Evolutionary conservation across 2,888 invertebrate species (phyloP), one percentile per base, ranked within the genome.

Genomic region (Xylota segnis): DNA sequence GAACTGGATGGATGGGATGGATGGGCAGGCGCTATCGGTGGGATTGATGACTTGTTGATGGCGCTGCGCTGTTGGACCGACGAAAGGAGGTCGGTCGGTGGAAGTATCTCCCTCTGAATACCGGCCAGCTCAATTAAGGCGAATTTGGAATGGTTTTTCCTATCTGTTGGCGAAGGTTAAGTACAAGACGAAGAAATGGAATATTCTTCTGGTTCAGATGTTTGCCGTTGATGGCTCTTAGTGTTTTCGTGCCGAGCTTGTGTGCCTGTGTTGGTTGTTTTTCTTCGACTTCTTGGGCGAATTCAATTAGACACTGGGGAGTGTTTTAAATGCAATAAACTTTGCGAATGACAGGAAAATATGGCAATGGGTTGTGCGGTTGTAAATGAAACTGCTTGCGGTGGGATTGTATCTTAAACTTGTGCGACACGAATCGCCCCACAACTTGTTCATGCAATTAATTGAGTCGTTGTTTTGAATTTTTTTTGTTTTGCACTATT

Each of bases 101-200:
- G 3, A 23, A n/a, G 43, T 59, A 40, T 43, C 18, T 43, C 32
- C 16, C n/a, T 23, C 14, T 23, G n/a, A 27, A 40, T 40, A 18
- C 18, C 32, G 18, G 18, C 34, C 34, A 65, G 32, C 47, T 50
- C 37, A 65, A 65, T 65, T 65, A 65, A 65, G 18, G 47, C 45
- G 63, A 63, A 47, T 63, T 45, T 63, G 12, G 47, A 47, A 47
- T 23, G n/a, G 23, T 34, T 50, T 34, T 23, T 12, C 32, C 50
- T 47, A 47, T 47, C 61, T 45, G 29, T 12, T 61, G 7, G 27
- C 14, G 27, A 61, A 43, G 45, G 29, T 63, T 32, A 32, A 32
- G 32, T 47, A 45, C 43, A 43, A 29, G 45, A 32, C 6, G 14
- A 61, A 16, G 32, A n/a, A 50, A n/a, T 18, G 4, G 5, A 37